Evolutionary conservation across 92 coral and sea anemone species (phyloP).

Genomic region (Pocillopora meandrina): DNA sequence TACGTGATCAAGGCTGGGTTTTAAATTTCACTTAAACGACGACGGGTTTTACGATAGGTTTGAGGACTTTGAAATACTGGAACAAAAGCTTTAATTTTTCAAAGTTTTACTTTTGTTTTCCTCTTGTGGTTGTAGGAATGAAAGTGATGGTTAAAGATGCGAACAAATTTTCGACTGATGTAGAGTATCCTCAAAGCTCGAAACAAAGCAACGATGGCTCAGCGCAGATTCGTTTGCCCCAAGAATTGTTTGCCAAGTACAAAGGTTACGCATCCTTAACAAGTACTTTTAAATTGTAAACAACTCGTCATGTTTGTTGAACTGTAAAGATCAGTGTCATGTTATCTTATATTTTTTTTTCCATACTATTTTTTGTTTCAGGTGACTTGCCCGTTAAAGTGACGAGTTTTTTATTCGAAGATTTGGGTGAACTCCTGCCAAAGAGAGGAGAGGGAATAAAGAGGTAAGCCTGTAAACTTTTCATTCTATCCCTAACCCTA

Average conservation of each 20-base stretch:
- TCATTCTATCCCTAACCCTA: no score
- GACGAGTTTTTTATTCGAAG: conserved; percentile 61
- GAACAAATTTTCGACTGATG: conserved; percentile 42
- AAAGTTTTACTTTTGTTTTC: neutral
- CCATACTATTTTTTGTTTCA: neutral
- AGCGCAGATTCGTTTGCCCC: conserved; percentile 59
- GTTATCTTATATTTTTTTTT: no score
- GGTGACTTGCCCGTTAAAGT: conserved; percentile 57
- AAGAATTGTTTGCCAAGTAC: conserved; percentile 59
- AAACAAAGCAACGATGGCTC: conserved; percentile 6
- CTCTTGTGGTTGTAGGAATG: conserved; percentile 42
- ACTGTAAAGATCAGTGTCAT: no score
- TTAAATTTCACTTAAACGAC: no score
- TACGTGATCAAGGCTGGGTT: no score
- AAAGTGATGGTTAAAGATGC: conserved; percentile 60
- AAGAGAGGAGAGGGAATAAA: conserved; percentile 74
- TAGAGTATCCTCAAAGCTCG: conserved; percentile 48
- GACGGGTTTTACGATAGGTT: no score
- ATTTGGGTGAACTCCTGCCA: conserved; percentile 78
- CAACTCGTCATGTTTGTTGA: no score
- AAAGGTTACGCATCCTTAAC: conserved; percentile 18
- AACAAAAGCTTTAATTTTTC: no score
- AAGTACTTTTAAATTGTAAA: neutral
- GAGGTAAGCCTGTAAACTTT: conserved; percentile 45
- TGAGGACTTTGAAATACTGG: no score